Conservation (phyloP, 2,797 vertebrate species). For the Echiichthys vipera region DNA sequence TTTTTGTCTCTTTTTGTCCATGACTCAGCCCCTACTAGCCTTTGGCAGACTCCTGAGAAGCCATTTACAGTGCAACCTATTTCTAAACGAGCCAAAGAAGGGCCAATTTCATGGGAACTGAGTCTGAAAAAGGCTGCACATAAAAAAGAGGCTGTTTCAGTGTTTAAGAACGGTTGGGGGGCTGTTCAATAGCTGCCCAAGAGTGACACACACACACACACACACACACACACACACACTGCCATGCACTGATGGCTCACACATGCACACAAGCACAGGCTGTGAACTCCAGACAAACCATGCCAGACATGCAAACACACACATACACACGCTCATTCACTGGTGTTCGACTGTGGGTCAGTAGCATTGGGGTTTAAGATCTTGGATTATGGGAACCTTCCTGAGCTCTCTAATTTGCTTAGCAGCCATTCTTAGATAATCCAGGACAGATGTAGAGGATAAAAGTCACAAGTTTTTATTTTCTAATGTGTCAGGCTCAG, state of each 20-base stretch:
- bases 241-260: constrained; percentile 18
- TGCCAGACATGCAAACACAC: constrained; percentile 19
- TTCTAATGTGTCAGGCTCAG: constrained; percentile 28
- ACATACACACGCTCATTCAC: constrained; percentile 18
- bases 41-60: constrained; percentile 68
- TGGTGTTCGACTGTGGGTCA: constrained; percentile 56
- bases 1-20: constrained; percentile 60
- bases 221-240: constrained; percentile 16
- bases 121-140: constrained; percentile 54
- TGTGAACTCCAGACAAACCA: constrained; percentile 39
- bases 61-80: constrained; percentile 67
- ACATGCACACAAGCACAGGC: constrained; percentile 5
- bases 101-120: constrained; percentile 77
- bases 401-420: constrained; percentile 72
- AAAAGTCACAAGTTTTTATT: constrained; percentile 56
- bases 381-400: constrained; percentile 62
- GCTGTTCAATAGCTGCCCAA: constrained; percentile 47
- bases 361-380: constrained; percentile 55
- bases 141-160: constrained; percentile 46
- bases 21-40: constrained; percentile 54
- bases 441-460: constrained; percentile 63
- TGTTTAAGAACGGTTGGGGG: constrained; percentile 49
- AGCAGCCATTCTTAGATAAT: constrained; percentile 71
- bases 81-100: constrained; percentile 53
- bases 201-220: constrained; percentile 34